Evolutionary conservation across 2,113 vertebrate species (phyloP).

Genomic region (Morone saxatilis): DNA sequence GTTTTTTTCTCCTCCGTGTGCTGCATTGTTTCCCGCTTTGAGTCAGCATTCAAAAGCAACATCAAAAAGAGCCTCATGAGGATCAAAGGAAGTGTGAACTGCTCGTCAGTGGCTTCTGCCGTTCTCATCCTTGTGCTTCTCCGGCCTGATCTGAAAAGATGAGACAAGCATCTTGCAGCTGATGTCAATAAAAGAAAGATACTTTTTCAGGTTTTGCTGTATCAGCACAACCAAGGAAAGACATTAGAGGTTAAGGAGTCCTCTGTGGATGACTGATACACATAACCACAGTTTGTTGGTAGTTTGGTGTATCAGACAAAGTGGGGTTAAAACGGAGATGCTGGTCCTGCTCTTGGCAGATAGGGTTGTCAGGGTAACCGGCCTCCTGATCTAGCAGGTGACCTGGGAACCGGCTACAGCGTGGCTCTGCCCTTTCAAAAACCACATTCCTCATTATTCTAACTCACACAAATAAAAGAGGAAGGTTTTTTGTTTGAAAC

Average conservation of each 20-base stretch:
- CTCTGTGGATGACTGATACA: background rate
- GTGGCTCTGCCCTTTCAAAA: slow-evolving; percentile 87
- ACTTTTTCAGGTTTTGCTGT: slow-evolving; percentile 3
- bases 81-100: slow-evolving; percentile 29
- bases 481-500: background rate
- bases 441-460: slow-evolving; percentile 81
- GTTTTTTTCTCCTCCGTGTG: slow-evolving; percentile 10
- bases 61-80: slow-evolving; percentile 13
- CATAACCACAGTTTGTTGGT: background rate
- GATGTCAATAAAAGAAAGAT: slow-evolving; percentile 16
- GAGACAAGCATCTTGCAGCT: background rate
- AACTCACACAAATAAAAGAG: slow-evolving; percentile 81
- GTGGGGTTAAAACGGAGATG: slow-evolving; percentile 92
- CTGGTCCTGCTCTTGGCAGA: slow-evolving; percentile 90
- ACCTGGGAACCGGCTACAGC: slow-evolving; percentile 91
- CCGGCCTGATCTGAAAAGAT: background rate
- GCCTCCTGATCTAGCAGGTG: slow-evolving; percentile 94
- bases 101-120: slow-evolving; percentile 11
- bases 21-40: slow-evolving; percentile 36
- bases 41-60: slow-evolving; percentile 26
- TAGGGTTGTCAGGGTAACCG: slow-evolving; percentile 94
- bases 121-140: background rate
- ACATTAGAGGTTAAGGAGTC: slow-evolving; percentile 2
- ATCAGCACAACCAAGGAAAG: slow-evolving; percentile 9
- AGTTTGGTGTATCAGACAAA: slow-evolving; percentile 5